Base-by-base conservation (phyloP, 2,797 vertebrate genomes). In the Intellagama lesueurii region DNA sequence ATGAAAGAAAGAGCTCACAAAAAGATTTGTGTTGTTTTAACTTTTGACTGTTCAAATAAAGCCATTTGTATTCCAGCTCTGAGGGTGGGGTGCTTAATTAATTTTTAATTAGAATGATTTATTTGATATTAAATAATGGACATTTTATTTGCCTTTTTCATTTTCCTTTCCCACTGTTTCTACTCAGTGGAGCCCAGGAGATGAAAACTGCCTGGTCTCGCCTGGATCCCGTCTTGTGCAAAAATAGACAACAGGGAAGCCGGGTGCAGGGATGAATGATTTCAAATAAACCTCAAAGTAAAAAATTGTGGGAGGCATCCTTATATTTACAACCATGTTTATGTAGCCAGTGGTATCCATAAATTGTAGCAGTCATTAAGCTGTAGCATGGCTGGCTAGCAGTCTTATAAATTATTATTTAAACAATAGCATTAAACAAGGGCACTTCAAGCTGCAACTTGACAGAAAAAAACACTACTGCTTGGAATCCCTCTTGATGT, bases 291-390 rank as follows among this genome's bases (percentile, higher is more conserved):
- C 83, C 91, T 95, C 89, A 91, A 91, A 93, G 91, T 14, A 93
- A 52, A 72, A 85, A 94, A 92, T 92, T 95, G 92, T 94, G 88
- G 70, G 88, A 95, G 89, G 90, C 85, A 93, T 95, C 73, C 83
- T 94, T 94, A 94, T 95, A 94, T 95, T 96, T 95, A 96, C 88
- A 93, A 90, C 94, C 87, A 47, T 93, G 87, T 94, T 95, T 92
- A 93, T 91, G 77, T 96, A 94, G 93, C 92, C 90, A 88, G 90
- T 70, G 90, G 90, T 93, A 94, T 95, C 92, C 94, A 94, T 96
- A 96, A 96, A 96, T 96, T 95, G 95, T 87, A 90, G 86, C 88
- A 95, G 94, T 94, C 95, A 95, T 96, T 96, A 96, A 95, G 92
- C 89, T 94, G 92, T 88, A 93, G 80, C 91, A 92, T 0, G 3